Evolutionary conservation across 2,797 vertebrate species (phyloP).

Genomic region (Vipera latastei): DNA sequence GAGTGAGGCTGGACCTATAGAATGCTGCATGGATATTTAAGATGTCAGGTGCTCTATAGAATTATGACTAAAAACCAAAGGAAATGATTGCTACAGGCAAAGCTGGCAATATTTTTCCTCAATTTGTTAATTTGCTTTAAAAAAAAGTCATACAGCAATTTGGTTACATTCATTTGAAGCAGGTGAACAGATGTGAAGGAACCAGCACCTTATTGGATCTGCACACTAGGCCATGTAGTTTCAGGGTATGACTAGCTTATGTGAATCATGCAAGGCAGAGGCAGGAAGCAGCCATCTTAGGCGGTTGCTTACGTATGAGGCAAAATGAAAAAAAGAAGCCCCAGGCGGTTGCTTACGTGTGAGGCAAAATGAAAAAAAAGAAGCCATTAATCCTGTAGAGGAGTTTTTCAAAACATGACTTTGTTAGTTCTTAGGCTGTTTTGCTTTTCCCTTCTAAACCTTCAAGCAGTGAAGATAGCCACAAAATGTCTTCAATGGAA

Average conservation of each 20-base stretch:
- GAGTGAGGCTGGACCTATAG: slow-evolving; percentile 9
- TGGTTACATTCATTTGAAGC: slow-evolving; percentile 18
- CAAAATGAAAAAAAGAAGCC: neutral
- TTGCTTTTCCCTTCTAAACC: slow-evolving; percentile 12
- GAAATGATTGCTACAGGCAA: slow-evolving; percentile 36
- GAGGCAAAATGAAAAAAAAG: slow-evolving; percentile 20
- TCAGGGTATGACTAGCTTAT: neutral
- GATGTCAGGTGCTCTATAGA: slow-evolving; percentile 22
- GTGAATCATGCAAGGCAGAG: neutral
- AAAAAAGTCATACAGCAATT: neutral
- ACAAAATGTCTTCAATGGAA: slow-evolving; percentile 47
- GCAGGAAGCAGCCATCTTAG: neutral
- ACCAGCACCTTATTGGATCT: slow-evolving; percentile 5
- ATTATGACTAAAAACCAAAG: slow-evolving; percentile 35
- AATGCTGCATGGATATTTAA: slow-evolving; percentile 38
- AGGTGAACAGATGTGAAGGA: slow-evolving; percentile 33
- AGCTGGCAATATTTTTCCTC: slow-evolving; percentile 28
- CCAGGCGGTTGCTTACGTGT: neutral
- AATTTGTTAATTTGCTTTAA: slow-evolving; percentile 12
- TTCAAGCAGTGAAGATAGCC: neutral
- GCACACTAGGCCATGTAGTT: neutral
- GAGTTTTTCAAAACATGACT: neutral
- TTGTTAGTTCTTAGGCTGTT: neutral
- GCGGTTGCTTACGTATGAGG: neutral
- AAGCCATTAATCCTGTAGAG: slow-evolving; percentile 22